Percentiles rank a stretch among this genome's conserved stretches.
phyloP scores from a whole-genome alignment of 2,113 vertebrate genomes.

The Peromyscus polionotus region DNA sequence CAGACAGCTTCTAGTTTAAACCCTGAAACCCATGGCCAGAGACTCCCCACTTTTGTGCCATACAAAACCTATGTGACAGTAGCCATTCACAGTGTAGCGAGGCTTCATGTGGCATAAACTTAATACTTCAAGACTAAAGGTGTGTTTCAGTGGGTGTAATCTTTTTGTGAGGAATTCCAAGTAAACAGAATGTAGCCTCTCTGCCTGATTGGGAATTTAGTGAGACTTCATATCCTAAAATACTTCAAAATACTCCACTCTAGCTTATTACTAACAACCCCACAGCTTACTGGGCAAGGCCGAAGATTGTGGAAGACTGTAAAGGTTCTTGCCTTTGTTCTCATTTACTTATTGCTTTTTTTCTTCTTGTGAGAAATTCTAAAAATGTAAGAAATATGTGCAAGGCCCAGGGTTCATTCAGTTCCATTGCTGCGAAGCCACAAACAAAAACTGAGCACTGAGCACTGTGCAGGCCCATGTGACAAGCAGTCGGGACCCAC shows the following conservation, averaged over 20 bases:
- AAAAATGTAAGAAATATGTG: background rate
- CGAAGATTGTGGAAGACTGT: background rate
- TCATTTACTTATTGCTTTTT: conserved; percentile 27
- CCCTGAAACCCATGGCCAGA: conserved; percentile 35
- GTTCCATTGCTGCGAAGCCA: background rate
- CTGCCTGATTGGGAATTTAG: conserved; percentile 49
- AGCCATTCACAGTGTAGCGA: conserved; percentile 6
- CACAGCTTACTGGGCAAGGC: background rate
- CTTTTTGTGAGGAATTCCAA: conserved; percentile 51
- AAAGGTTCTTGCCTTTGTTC: background rate
- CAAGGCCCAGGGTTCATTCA: background rate
- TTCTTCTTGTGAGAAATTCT: conserved; percentile 6
- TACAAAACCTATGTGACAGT: conserved; percentile 43
- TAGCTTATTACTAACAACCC: background rate
- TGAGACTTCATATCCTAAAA: background rate
- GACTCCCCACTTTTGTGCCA: background rate
- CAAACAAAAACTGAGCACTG: background rate
- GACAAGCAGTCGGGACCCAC: background rate
- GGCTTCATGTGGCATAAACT: background rate
- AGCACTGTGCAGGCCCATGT: background rate
- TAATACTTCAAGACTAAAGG: conserved; percentile 10
- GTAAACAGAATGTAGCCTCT: background rate
- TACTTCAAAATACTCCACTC: conserved; percentile 45
- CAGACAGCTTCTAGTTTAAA: conserved; percentile 61
- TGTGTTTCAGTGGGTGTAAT: conserved; percentile 50